Conservation (phyloP, 2,797 vertebrate genomes). For the Phylloscopus collybita region DNA sequence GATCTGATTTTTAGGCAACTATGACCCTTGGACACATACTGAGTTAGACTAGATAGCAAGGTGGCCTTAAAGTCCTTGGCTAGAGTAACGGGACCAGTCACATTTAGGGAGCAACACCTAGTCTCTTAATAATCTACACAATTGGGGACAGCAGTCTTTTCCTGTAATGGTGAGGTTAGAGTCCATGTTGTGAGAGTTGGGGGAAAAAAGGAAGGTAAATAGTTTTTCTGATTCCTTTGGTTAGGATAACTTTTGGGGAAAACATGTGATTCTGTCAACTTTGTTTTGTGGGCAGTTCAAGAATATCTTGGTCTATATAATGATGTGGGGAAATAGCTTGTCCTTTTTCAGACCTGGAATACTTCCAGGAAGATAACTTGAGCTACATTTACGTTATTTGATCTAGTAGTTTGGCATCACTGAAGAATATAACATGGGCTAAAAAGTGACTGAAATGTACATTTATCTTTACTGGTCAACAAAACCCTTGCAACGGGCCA, state of each 20-base stretch:
- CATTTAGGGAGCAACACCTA: neutral
- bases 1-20: neutral
- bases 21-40: neutral
- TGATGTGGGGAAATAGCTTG: neutral
- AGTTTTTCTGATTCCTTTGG: neutral
- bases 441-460: neutral
- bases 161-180: neutral
- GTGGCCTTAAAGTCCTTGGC: neutral
- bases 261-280: neutral
- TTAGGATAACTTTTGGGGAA: neutral
- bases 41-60: neutral
- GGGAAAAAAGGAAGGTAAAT: neutral
- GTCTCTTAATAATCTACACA: neutral
- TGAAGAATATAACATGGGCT: neutral
- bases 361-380: neutral
- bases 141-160: neutral
- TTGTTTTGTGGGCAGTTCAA: neutral
- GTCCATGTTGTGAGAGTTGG: neutral
- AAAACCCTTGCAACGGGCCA: neutral
- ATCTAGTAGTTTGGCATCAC: neutral
- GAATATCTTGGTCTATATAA: neutral
- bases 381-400: neutral
- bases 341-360: neutral
- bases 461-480: neutral
- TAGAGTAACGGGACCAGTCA: neutral